These are phyloP conservation scores for Crocuta crocuta DNA, from an alignment of 2,113 vertebrate species.

Conservation along the genomic window DNA sequence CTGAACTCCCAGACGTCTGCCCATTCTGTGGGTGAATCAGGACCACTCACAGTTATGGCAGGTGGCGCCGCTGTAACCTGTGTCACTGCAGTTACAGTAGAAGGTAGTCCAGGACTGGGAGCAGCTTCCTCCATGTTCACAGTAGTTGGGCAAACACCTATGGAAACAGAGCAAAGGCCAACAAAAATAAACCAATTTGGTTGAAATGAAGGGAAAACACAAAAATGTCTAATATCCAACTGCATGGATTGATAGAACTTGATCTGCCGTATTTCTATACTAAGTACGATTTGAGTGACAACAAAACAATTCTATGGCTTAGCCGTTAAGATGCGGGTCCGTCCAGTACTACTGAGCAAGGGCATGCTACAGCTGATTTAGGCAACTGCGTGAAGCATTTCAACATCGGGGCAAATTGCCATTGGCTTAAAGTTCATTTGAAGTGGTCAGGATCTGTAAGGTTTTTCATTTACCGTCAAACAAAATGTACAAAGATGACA, in stretches of 20 bases:
- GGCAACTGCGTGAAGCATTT: background rate
- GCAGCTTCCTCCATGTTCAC: slow-evolving; percentile 95
- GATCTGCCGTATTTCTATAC: background rate
- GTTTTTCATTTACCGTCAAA: background rate
- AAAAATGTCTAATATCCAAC: background rate
- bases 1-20: background rate
- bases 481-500: background rate
- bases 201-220: background rate
- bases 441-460: background rate
- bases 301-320: background rate
- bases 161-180: slow-evolving; percentile 3
- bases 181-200: background rate
- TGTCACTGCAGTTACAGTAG: slow-evolving; percentile 93
- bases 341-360: accelerated
- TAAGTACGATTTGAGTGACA: background rate
- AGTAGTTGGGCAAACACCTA: slow-evolving; percentile 97
- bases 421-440: background rate
- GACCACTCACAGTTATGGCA: slow-evolving; percentile 96
- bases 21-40: background rate
- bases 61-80: slow-evolving; percentile 92
- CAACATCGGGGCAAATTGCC: background rate
- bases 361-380: background rate
- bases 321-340: accelerated
- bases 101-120: slow-evolving; percentile 95
- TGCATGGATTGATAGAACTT: background rate